Evolutionary conservation across 1,140 invertebrate genomes (phyloP).

Genomic region (Atopsyche davidsoni): DNA sequence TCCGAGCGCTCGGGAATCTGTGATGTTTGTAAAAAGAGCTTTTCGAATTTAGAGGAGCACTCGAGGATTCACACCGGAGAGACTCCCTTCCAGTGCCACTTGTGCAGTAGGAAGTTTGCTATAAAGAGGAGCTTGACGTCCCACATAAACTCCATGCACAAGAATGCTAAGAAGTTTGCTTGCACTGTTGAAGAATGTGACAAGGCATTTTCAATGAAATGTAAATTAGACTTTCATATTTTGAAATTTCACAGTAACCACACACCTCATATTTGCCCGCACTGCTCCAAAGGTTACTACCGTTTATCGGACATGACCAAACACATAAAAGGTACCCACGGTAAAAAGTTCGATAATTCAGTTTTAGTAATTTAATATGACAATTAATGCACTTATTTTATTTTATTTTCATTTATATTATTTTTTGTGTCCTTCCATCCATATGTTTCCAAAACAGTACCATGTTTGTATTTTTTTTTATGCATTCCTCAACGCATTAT

Average conservation of each 20-base stretch:
- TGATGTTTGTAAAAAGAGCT: conserved; percentile 39
- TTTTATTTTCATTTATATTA: no score
- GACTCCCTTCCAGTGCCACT: conserved; percentile 56
- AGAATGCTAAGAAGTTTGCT: conserved; percentile 40
- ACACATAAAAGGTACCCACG: conserved; percentile 32
- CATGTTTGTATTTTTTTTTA: no score
- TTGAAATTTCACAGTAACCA: conserved; percentile 42
- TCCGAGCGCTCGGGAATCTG: conserved; percentile 44
- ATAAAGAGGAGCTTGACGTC: conserved; percentile 38
- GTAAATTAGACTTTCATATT: conserved; percentile 42
- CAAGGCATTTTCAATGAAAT: conserved; percentile 40
- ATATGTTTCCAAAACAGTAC: no score
- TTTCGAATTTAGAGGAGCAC: conserved; percentile 48
- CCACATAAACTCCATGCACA: conserved; percentile 41
- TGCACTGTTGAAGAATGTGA: conserved; percentile 40
- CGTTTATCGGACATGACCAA: conserved; percentile 41
- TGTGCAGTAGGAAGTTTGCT: conserved; percentile 44
- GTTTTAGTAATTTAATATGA: no score
- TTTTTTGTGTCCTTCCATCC: no score
- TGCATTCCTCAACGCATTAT: no score
- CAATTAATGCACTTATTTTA: no score
- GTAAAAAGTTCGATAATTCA: conserved; percentile 7
- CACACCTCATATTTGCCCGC: conserved; percentile 40
- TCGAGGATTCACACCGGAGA: conserved; percentile 64
- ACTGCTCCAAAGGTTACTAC: conserved; percentile 43